Evolutionary conservation across 1,140 invertebrate genomes (phyloP), one percentile per base, ranked within the genome.

Genomic region (Campodea augens): DNA sequence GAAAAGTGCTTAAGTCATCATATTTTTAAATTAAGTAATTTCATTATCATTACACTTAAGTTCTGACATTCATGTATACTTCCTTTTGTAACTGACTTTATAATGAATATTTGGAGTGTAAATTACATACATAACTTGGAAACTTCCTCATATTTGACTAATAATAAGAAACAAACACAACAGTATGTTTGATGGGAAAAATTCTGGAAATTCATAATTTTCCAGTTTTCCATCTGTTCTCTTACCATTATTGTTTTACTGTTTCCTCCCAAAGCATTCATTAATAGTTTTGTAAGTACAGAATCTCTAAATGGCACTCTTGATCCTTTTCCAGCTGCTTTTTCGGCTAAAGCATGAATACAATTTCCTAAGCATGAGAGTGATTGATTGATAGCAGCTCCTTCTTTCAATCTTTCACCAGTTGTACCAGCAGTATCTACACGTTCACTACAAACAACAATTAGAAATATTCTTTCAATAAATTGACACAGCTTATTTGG

Each of bases 261-360:
- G 59, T 77, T 77, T 25, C 75, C 75, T 49, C 72, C 72, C 2
- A 77, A 55, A 21, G 74, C 73, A 60, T 75, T 75, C 60, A 73
- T 71, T 38, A 78, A 54, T 12, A 77, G 56, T 52, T 73, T 72
- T 1, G 75, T 77, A 18, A 78, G 58, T 3, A 69, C 64, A 5
- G 75, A 77, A 49, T 77, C 73, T 54, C 75, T 57, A 54, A 70
- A 77, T 5, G 75, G 74, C 5, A 77, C 67, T 45, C 65, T 51
- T 12, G 60, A 44, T 29, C 47, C 38, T 22, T 51, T 55, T 1
- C 57, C 55, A 12, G 39, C 27, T 12, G 50, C 39, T 20, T 47
- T 25, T 43, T 65, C 61, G 4, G 63, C 68, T 21, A 76, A 54
- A 15, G 72, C 71, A 49, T 72, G 66, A 32, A 75, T 75, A 47